Evolutionary conservation across 2,888 invertebrate species (phyloP).

Genomic region (Mythimna vitellina): DNA sequence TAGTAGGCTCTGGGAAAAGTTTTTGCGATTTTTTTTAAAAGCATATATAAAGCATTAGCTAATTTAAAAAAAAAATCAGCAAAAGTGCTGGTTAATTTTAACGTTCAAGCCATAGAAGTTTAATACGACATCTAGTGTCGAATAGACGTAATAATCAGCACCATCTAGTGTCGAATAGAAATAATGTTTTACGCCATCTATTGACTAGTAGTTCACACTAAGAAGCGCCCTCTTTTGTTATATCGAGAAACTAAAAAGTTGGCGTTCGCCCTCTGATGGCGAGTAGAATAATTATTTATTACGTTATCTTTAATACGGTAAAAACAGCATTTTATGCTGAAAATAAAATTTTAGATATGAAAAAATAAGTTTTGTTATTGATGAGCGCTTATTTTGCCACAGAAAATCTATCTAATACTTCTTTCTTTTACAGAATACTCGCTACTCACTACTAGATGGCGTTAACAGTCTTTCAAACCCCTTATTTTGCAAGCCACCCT

Average conservation of each 20-base stretch:
- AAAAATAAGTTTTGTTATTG: too few relatives aligned
- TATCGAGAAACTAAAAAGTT: conserved; percentile 1
- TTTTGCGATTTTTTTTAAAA: too few relatives aligned
- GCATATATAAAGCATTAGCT: too few relatives aligned
- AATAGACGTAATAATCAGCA: conserved; percentile 40
- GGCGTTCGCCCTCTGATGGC: conserved; percentile 57
- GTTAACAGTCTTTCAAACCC: background rate
- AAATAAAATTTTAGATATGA: too few relatives aligned
- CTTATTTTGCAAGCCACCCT: conserved; percentile 1
- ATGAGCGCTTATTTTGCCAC: rapidly evolving
- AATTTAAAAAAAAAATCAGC: too few relatives aligned
- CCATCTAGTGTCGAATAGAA: conserved; percentile 60
- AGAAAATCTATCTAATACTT: too few relatives aligned
- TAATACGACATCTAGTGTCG: conserved; percentile 60
- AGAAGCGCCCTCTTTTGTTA: conserved; percentile 56
- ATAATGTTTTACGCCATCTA: conserved; percentile 58
- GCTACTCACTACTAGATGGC: conserved; percentile 61
- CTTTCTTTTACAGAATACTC: background rate
- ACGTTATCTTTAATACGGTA: background rate
- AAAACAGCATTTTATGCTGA: too few relatives aligned
- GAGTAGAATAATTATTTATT: conserved; percentile 31
- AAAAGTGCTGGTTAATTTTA: too few relatives aligned
- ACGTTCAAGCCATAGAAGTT: background rate
- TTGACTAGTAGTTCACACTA: background rate
- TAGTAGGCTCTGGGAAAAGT: too few relatives aligned